A percentile compares a stretch with the other conserved stretches of the same genome.
These are phyloP conservation scores for Odontocolon sp. DNA, from an alignment of 2,888 invertebrate species.

Conservation along the genomic window DNA sequence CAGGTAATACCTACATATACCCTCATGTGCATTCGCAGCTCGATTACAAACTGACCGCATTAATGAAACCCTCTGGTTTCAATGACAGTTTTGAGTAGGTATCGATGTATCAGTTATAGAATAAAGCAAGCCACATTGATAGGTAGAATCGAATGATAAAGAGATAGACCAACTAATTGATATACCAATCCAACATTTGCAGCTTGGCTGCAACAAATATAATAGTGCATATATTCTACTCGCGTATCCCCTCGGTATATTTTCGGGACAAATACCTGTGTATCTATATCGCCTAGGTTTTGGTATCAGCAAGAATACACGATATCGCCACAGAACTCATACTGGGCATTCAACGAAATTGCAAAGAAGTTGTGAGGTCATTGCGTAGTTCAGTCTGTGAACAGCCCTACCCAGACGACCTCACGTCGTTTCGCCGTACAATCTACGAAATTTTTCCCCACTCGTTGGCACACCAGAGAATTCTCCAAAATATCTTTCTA, in stretches of 20 bases:
- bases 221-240: no score
- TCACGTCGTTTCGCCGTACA: not conserved
- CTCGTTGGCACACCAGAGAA: not conserved
- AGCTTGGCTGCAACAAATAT: no score
- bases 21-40: not conserved
- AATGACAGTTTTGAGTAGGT: not conserved
- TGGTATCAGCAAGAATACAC: conserved; percentile 6
- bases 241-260: no score
- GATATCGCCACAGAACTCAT: conserved; percentile 21
- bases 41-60: not conserved
- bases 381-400: conserved; percentile 17
- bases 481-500: not conserved
- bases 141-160: no score
- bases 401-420: conserved; percentile 30
- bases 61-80: not conserved
- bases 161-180: no score
- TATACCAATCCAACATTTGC: no score
- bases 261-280: no score
- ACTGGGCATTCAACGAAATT: conserved; percentile 34
- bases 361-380: conserved; percentile 28
- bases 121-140: no score
- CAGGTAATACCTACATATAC: not conserved
- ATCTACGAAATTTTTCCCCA: not conserved
- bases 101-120: not conserved
- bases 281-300: no score